A percentile compares a stretch with the other conserved stretches of the same genome.
Evolutionary conservation across 2,888 invertebrate species (phyloP).

Genomic region (Automeris io): DNA sequence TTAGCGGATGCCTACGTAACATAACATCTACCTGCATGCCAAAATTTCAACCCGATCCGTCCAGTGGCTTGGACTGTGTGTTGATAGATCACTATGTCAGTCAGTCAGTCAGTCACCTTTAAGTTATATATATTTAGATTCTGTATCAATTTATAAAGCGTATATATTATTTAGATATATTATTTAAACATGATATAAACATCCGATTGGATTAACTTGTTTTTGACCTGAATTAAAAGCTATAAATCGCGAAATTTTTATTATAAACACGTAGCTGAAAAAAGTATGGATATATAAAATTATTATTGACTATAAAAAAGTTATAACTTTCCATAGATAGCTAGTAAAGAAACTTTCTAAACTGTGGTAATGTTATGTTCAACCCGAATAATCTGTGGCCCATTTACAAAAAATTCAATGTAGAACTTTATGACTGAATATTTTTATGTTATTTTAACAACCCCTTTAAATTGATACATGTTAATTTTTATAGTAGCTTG

Average conservation of each 20-base stretch:
- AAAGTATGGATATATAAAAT: slow-evolving; percentile 1
- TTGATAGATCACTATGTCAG: too few relatives aligned
- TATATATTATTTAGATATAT: too few relatives aligned
- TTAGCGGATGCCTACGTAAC: too few relatives aligned
- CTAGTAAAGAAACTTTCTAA: slow-evolving; percentile 4
- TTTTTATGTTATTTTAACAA: neutral
- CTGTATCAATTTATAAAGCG: too few relatives aligned
- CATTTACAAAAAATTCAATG: neutral
- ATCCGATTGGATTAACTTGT: slow-evolving; percentile 3
- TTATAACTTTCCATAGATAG: slow-evolving; percentile 1
- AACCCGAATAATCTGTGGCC: neutral
- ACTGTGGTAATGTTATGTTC: neutral
- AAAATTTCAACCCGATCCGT: too few relatives aligned
- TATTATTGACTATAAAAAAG: slow-evolving; percentile 6
- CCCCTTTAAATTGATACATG: too few relatives aligned
- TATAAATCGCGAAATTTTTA: slow-evolving; percentile 4
- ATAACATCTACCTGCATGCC: too few relatives aligned
- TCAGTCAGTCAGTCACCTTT: too few relatives aligned
- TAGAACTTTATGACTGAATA: neutral
- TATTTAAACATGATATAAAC: too few relatives aligned
- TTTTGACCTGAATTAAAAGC: slow-evolving; percentile 6
- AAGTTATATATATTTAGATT: too few relatives aligned
- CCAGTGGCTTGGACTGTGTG: too few relatives aligned
- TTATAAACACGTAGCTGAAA: neutral
- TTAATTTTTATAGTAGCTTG: too few relatives aligned